Evolutionary conservation across 2,797 vertebrate species (phyloP).

Genomic region (Ctenopoma kingsleyae): DNA sequence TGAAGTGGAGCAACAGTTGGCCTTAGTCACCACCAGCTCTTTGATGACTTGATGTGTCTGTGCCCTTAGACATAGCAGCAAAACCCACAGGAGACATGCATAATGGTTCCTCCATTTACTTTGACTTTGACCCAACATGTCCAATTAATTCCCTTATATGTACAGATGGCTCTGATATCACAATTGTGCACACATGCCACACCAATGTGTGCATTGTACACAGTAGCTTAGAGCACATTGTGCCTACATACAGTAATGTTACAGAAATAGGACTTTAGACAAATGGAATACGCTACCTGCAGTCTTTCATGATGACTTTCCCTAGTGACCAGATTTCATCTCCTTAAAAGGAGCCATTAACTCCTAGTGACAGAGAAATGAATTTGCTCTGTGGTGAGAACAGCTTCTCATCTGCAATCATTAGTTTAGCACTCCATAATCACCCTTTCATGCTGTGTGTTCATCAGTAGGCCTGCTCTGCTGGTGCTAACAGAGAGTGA

Average conservation of each 20-base stretch:
- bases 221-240: slow-evolving; percentile 2
- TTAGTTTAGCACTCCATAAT: slow-evolving; percentile 85
- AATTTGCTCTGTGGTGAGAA: slow-evolving; percentile 77
- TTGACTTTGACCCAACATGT: slow-evolving; percentile 72
- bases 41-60: too few species aligned
- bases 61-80: slow-evolving; percentile 40
- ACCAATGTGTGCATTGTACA: slow-evolving; percentile 11
- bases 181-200: slow-evolving; percentile 20
- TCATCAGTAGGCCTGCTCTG: slow-evolving; percentile 72
- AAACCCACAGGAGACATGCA: slow-evolving; percentile 64
- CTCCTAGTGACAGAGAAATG: slow-evolving; percentile 79
- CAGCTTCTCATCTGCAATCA: slow-evolving; percentile 82
- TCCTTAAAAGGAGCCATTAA: slow-evolving; percentile 83
- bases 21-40: too few species aligned
- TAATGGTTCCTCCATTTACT: slow-evolving; percentile 64
- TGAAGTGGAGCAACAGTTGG: too few species aligned
- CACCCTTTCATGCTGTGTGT: slow-evolving; percentile 75
- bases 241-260: slow-evolving; percentile 5
- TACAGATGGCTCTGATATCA: slow-evolving; percentile 57
- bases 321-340: slow-evolving; percentile 78
- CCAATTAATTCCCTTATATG: slow-evolving; percentile 62
- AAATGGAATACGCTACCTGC: slow-evolving; percentile 68
- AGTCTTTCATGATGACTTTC: slow-evolving; percentile 66
- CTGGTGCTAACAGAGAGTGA: slow-evolving; percentile 69
- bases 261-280: slow-evolving; percentile 50